Percentiles rank a stretch among this genome's conserved stretches.
Evolutionary conservation across 2,888 invertebrate species (phyloP).

Genomic region (Pristionchus exspectatus): DNA sequence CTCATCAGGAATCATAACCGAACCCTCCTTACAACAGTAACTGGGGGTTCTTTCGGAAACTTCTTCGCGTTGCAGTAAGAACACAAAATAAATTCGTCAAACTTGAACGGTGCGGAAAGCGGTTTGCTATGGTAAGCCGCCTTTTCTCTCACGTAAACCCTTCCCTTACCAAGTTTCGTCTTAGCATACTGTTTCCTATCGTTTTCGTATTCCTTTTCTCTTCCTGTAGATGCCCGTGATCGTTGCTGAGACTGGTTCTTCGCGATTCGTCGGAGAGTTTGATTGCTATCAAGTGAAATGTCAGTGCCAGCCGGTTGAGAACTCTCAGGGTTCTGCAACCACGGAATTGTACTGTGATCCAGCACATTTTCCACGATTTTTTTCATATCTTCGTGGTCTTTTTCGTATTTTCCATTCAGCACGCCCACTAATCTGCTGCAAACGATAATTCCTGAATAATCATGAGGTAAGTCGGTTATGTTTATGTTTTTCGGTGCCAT

Average conservation of each 20-base stretch:
- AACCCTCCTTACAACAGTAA: neutral
- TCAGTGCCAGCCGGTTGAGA: neutral
- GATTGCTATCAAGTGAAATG: neutral
- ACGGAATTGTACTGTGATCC: neutral
- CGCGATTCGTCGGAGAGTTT: neutral
- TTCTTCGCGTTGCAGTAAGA: neutral
- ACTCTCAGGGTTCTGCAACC: neutral
- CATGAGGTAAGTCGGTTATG: no score
- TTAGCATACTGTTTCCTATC: neutral
- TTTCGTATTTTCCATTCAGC: neutral
- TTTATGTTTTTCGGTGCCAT: no score
- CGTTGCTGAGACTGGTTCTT: neutral
- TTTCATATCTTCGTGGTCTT: neutral
- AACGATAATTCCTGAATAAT: neutral
- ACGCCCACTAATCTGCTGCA: neutral
- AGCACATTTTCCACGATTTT: neutral
- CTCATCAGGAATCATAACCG: neutral
- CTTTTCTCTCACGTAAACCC: neutral
- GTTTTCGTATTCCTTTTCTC: neutral
- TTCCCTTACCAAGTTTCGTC: neutral
- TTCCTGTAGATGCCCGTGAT: no score
- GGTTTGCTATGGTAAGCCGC: neutral
- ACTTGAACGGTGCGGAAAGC: neutral
- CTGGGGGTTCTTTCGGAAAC: neutral
- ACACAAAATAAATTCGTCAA: neutral